Conservation (phyloP, 2,797 vertebrate species). For the Catharus ustulatus region DNA sequence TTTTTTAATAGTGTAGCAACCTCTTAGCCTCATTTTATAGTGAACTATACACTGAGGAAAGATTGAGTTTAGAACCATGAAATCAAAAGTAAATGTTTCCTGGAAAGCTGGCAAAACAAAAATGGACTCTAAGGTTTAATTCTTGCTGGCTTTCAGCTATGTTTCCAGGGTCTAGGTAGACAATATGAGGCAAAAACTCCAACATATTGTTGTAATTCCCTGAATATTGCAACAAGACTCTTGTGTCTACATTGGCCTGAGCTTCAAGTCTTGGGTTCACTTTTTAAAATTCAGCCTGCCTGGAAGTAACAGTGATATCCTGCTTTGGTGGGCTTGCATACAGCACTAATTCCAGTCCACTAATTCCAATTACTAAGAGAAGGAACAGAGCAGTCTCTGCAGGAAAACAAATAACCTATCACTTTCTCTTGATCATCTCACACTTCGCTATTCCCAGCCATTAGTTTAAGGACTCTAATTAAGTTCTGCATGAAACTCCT, state of each 20-base stretch:
- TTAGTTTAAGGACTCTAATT: not conserved
- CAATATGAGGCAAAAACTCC: not conserved
- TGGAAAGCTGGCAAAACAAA: not conserved
- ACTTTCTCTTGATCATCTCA: not conserved
- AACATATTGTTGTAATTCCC: not conserved
- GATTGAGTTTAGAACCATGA: not conserved
- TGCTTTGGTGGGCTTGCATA: not conserved
- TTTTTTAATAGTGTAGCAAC: not conserved
- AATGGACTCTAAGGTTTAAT: not conserved
- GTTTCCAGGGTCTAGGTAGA: not conserved
- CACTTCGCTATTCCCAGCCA: not conserved
- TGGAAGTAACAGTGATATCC: not conserved
- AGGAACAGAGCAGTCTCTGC: not conserved
- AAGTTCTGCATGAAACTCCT: not conserved
- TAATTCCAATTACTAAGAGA: not conserved
- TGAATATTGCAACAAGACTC: not conserved
- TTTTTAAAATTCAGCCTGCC: not conserved
- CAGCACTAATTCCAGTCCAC: not conserved
- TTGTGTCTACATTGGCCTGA: not conserved
- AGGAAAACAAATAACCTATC: not conserved
- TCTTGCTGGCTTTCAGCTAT: not conserved
- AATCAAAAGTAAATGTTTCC: not conserved
- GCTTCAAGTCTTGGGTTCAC: not conserved
- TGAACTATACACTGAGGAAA: not conserved
- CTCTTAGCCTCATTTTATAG: not conserved